Conservation (phyloP, 2,797 vertebrate genomes). For the Synanceia verrucosa region DNA sequence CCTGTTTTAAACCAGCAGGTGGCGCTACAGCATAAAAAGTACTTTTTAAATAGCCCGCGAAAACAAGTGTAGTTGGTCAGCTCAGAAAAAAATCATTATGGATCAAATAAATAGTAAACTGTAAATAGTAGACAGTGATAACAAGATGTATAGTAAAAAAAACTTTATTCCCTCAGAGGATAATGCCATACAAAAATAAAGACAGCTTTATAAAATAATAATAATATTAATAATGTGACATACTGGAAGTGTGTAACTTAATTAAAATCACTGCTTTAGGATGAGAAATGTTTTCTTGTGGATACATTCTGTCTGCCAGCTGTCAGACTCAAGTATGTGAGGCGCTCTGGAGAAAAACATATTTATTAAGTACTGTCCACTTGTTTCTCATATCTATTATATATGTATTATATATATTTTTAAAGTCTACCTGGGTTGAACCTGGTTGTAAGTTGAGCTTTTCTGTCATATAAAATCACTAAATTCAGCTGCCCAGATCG, state of each 20-base stretch:
- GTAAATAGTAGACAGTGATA: constrained; percentile 17
- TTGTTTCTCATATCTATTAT: neutral
- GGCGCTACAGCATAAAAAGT: constrained; percentile 45
- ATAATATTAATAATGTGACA: constrained; percentile 64
- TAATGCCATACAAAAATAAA: constrained; percentile 91
- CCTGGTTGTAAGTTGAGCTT: neutral
- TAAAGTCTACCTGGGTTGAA: neutral
- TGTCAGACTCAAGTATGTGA: constrained; percentile 13
- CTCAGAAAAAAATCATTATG: neutral
- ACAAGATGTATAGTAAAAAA: constrained; percentile 51
- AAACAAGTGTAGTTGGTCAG: neutral
- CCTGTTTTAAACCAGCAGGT: constrained; percentile 43
- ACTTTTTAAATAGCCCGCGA: neutral
- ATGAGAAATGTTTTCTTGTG: constrained; percentile 33
- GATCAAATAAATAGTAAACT: neutral
- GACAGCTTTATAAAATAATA: constrained; percentile 70
- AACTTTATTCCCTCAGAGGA: constrained; percentile 88
- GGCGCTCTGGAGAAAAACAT: neutral
- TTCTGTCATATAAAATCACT: neutral
- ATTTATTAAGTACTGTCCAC: constrained; percentile 5
- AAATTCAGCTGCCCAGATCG: neutral
- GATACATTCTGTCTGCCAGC: constrained; percentile 14
- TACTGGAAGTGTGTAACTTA: constrained; percentile 31
- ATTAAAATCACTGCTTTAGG: constrained; percentile 21
- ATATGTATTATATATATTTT: neutral